phyloP scores from a whole-genome alignment of 2,797 vertebrate species.

The Mormyrus proboscirostris region DNA sequence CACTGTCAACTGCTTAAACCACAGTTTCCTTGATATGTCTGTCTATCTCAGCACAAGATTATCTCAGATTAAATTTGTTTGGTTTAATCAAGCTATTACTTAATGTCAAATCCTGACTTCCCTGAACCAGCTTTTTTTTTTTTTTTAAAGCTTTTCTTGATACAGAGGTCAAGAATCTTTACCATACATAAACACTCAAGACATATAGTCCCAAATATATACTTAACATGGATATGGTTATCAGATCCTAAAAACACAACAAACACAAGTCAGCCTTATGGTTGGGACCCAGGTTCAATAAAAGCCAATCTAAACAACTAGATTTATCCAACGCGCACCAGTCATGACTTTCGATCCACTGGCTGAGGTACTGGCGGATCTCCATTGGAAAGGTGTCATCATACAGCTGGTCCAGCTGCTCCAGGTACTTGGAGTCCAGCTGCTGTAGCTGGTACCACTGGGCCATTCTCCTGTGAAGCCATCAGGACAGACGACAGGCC shows the following conservation, averaged over 20 bases:
- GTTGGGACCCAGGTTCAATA: background rate
- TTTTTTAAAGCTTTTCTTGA: too few relatives aligned
- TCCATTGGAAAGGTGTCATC: slow-evolving; percentile 82
- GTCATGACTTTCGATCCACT: slow-evolving; percentile 77
- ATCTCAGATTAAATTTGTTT: background rate
- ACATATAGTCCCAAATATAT: background rate
- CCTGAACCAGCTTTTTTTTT: background rate
- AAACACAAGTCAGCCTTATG: background rate
- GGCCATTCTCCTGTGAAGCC: slow-evolving; percentile 56
- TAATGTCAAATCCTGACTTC: background rate
- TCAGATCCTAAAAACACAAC: background rate
- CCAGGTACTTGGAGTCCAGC: slow-evolving; percentile 72
- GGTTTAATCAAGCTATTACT: background rate
- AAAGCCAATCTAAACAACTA: background rate
- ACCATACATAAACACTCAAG: background rate
- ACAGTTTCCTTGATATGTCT: background rate
- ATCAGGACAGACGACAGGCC: background rate
- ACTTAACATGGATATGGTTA: background rate
- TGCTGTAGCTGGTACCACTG: slow-evolving; percentile 77
- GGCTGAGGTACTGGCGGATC: slow-evolving; percentile 75
- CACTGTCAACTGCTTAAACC: background rate
- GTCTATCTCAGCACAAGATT: background rate
- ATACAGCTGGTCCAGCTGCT: slow-evolving; percentile 77
- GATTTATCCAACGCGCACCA: slow-evolving; percentile 51
- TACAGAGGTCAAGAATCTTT: background rate